Evolutionary conservation across 2,113 vertebrate species (phyloP), one percentile per base, ranked within the genome.

Genomic region (Phalacrocorax brasilianus): DNA sequence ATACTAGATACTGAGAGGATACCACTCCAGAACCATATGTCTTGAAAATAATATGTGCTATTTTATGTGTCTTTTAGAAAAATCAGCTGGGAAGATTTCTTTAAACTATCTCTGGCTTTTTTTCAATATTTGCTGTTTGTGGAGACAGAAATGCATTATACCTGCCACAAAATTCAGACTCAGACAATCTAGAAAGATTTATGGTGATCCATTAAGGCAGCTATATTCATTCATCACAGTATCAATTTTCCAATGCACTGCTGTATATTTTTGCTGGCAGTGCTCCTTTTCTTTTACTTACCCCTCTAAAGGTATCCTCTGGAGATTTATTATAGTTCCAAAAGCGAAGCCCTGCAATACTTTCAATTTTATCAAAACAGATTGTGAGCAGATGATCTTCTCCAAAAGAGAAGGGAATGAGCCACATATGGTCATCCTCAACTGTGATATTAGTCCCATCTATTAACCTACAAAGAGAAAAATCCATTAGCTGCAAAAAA

Each of bases 271-370:
- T 92, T 96, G 94, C 92, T 96, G 91, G 97, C 42, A 33, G 5
- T 53, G 96, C 96, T 96, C 77, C n/a, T 96, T 93, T 93, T 83
- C 93, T 95, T 96, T 65, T 47, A 96, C 99, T 99, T 97, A 99
- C 99, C 99, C 99, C 99, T 98, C 99, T 98, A 94, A 99, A 99
- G 11, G 99, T 99, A 98, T 99, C 99, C 97, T 99, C 99, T 0
- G 99, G 98, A 91, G 99, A 99, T 98, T 99, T 99, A 98, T 99
- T 99, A 97, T 99, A 99, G 98, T 99, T 99, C 99, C 99, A 99
- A 97, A 99, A 98, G 40, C 99, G 98, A 89, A 99, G 98, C 55
- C 99, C 99, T 1, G 98, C 98, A 49, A 99, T 98, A 61, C 97
- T 98, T 73, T 99, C 98, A 16, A 94, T 79, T 93, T 98, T 98